These are phyloP conservation scores for Leucania comma DNA, from an alignment of 2,888 invertebrate species.

Conservation along the genomic window DNA sequence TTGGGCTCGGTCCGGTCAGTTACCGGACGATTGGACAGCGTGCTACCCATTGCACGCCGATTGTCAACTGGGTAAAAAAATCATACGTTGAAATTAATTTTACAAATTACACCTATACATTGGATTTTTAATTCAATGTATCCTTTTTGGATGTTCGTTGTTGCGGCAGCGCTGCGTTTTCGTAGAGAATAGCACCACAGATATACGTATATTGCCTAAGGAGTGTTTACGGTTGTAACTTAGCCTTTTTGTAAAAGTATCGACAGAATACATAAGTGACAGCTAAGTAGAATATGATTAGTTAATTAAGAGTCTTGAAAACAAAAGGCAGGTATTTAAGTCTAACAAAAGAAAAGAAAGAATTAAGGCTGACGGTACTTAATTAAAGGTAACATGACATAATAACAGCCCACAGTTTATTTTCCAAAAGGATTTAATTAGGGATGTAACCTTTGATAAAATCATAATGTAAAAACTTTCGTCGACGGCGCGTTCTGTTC, in stretches of 20 bases:
- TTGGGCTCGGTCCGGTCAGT: too few relatives aligned
- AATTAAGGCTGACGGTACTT: slow-evolving; percentile 33
- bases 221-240: not conserved
- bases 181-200: too few relatives aligned
- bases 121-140: too few relatives aligned
- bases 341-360: slow-evolving; percentile 1
- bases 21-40: too few relatives aligned
- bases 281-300: slow-evolving; percentile 19
- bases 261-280: not conserved
- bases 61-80: too few relatives aligned
- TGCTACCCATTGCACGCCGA: too few relatives aligned
- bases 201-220: slow-evolving; percentile 1
- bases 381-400: slow-evolving; percentile 48
- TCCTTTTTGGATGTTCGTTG: too few relatives aligned
- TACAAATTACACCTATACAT: too few relatives aligned
- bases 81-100: too few relatives aligned
- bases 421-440: slow-evolving; percentile 46
- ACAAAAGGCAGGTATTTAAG: slow-evolving; percentile 13
- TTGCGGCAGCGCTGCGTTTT: too few relatives aligned
- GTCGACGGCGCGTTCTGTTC: too few relatives aligned
- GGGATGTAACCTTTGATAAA: slow-evolving; percentile 35
- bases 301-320: slow-evolving; percentile 15
- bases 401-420: slow-evolving; percentile 44
- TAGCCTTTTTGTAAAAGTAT: not conserved
- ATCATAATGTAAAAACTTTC: slow-evolving; percentile 36